Percentiles rank a stretch among this genome's conserved stretches.
Conservation (phyloP, 1,140 invertebrate species). For the Drosophila azteca region DNA sequence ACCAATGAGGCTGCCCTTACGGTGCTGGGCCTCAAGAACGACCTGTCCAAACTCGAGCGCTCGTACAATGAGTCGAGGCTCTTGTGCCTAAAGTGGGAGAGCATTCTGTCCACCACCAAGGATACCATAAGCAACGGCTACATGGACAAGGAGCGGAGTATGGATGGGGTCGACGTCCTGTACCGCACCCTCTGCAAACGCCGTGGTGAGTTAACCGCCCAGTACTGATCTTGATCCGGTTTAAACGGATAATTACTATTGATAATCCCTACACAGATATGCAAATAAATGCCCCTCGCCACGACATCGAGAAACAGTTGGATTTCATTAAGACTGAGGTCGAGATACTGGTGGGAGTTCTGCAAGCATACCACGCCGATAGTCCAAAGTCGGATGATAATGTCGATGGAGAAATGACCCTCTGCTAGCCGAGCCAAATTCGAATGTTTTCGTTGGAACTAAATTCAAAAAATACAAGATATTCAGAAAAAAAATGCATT, state of each 20-base stretch:
- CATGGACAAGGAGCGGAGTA: slow-evolving; percentile 55
- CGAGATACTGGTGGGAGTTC: slow-evolving; percentile 59
- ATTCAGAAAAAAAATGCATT: background rate
- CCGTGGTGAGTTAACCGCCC: slow-evolving; percentile 35
- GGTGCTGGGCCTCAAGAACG: slow-evolving; percentile 78
- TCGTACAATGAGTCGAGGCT: slow-evolving; percentile 62
- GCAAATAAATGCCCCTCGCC: background rate
- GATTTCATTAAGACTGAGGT: slow-evolving; percentile 74
- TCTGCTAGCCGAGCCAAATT: slow-evolving; percentile 31
- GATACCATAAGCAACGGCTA: slow-evolving; percentile 43
- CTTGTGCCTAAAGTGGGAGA: slow-evolving; percentile 72
- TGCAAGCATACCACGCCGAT: slow-evolving; percentile 44
- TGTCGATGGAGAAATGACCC: background rate
- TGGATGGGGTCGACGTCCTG: slow-evolving; percentile 59
- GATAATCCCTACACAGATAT: slow-evolving; percentile 14
- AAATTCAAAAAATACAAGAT: background rate
- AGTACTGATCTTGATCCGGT: background rate
- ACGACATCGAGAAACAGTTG: slow-evolving; percentile 49
- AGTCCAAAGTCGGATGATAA: background rate
- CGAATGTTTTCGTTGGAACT: background rate
- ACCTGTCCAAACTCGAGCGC: slow-evolving; percentile 67
- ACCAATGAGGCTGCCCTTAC: slow-evolving; percentile 75
- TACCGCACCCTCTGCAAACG: slow-evolving; percentile 62
- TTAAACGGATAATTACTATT: background rate
- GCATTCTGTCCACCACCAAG: slow-evolving; percentile 67